Conservation (phyloP, 1,140 invertebrate genomes). For the Carcinoscorpius rotundicauda region DNA sequence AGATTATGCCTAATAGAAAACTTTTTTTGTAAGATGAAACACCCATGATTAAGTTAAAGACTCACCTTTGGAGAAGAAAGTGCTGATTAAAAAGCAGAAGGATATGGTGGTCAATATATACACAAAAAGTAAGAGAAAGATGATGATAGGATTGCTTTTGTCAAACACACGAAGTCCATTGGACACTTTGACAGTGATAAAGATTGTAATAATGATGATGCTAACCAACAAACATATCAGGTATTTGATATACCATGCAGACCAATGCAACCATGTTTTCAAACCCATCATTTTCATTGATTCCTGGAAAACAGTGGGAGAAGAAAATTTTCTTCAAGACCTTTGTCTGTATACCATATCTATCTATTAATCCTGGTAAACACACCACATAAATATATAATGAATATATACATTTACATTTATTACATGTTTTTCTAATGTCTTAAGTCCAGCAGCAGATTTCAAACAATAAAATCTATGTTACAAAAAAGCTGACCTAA, state of each 20-base stretch:
- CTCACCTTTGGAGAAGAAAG: constrained; percentile 50
- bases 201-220: constrained; percentile 48
- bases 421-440: too few species aligned
- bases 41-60: constrained; percentile 31
- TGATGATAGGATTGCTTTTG: constrained; percentile 35
- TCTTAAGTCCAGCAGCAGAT: too few species aligned
- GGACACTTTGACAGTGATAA: constrained; percentile 39
- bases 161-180: constrained; percentile 42
- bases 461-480: too few species aligned
- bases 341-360: too few species aligned
- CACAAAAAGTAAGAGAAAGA: constrained; percentile 41
- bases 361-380: too few species aligned
- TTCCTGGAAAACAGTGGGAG: constrained; percentile 42
- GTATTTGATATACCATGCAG: constrained; percentile 47
- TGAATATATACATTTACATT: too few species aligned
- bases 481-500: too few species aligned
- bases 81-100: constrained; percentile 43
- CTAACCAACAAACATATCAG: constrained; percentile 41
- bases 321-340: too few species aligned
- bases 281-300: constrained; percentile 51
- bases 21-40: too few species aligned
- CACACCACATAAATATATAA: too few species aligned
- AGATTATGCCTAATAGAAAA: too few species aligned
- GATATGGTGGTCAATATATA: constrained; percentile 42
- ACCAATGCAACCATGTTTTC: constrained; percentile 43